Evolutionary conservation across 1,140 invertebrate genomes (phyloP).

Genomic region (Aphelinus certus): DNA sequence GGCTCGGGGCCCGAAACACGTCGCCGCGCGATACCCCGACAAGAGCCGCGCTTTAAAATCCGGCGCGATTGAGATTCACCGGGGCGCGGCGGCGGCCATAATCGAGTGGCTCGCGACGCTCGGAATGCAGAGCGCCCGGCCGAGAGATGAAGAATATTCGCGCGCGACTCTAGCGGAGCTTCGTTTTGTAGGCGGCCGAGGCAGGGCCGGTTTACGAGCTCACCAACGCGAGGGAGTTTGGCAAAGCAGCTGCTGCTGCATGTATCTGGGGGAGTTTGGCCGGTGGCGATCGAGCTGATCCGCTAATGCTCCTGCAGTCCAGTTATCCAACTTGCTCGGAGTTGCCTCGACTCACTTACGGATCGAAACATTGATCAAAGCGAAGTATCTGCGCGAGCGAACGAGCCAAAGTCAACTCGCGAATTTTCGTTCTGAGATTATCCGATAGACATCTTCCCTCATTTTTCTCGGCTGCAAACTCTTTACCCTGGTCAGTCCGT

Average conservation of each 20-base stretch:
- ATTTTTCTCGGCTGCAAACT: no score
- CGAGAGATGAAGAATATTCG: constrained; percentile 34
- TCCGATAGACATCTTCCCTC: no score
- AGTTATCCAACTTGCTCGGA: no score
- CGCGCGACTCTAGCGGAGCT: no score
- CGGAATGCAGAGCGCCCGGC: constrained; percentile 11
- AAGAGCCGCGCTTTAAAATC: constrained; percentile 44
- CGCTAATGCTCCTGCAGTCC: no score
- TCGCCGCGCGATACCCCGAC: constrained; percentile 2
- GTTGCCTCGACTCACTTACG: no score
- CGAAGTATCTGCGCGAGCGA: not conserved
- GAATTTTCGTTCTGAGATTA: no score
- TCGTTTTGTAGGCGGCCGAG: no score
- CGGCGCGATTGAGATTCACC: constrained; percentile 52
- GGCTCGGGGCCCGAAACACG: constrained; percentile 8
- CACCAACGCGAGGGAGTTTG: not conserved
- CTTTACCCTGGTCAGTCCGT: no score
- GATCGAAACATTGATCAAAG: no score
- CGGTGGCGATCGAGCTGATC: no score
- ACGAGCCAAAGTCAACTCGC: not conserved
- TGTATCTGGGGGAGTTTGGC: not conserved
- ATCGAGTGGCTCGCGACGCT: constrained; percentile 44
- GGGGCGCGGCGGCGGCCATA: constrained; percentile 42
- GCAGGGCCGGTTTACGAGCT: no score
- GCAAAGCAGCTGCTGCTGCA: not conserved